Percentiles rank a stretch among this genome's conserved stretches.
These are phyloP conservation scores for Cochlearius cochlearius DNA, from an alignment of 2,113 vertebrate genomes.

Conservation along the genomic window DNA sequence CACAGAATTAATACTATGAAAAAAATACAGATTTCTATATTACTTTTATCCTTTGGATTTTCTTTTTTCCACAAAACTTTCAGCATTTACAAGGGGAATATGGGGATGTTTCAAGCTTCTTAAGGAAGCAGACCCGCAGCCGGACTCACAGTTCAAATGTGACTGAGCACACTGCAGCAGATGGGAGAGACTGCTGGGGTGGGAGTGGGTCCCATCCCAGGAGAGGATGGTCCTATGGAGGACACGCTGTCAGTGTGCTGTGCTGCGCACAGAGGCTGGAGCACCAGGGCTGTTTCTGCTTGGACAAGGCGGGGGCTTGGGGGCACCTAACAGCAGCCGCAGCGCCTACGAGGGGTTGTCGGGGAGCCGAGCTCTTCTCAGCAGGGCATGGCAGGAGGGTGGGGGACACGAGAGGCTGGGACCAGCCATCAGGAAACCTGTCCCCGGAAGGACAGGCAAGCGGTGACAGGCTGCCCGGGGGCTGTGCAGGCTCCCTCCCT, in stretches of 20 bases:
- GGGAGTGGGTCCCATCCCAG: not conserved
- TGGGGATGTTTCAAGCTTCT: not conserved
- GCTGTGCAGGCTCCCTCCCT: not conserved
- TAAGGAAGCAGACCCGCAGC: not conserved
- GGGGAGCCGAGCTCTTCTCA: not conserved
- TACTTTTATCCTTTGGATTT: not conserved
- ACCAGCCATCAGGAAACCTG: not conserved
- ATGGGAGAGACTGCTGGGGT: not conserved
- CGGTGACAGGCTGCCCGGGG: rapidly evolving
- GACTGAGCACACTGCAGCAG: not conserved
- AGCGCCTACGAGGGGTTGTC: not conserved
- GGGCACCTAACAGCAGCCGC: too few species aligned
- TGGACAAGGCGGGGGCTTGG: rapidly evolving
- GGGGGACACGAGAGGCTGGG: not conserved
- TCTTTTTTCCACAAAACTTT: not conserved
- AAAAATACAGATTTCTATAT: not conserved
- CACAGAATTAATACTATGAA: not conserved
- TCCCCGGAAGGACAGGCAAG: not conserved
- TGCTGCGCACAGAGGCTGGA: rapidly evolving
- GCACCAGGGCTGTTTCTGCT: not conserved
- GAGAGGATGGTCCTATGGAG: rapidly evolving
- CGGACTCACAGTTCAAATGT: not conserved
- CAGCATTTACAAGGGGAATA: not conserved
- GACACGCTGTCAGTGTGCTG: not conserved
- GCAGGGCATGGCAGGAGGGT: rapidly evolving